A percentile compares a stretch with the other conserved stretches of the same genome.
These are phyloP conservation scores for Eleutherodactylus coqui DNA, from an alignment of 2,797 vertebrate genomes.

Conservation along the genomic window DNA sequence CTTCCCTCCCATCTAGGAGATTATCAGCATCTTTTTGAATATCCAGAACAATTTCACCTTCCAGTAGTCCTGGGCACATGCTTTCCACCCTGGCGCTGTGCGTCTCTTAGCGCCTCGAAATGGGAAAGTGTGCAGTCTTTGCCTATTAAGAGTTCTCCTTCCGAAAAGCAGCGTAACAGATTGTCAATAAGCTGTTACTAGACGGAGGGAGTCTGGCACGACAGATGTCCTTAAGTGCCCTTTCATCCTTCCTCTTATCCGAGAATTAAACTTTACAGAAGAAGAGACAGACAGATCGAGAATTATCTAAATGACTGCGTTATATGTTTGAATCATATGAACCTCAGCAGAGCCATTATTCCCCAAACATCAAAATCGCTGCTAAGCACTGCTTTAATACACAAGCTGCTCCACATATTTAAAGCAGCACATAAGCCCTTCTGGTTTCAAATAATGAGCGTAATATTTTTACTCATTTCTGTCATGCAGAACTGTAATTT, in stretches of 20 bases:
- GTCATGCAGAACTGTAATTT: conserved; percentile 18
- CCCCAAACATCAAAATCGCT: conserved; percentile 42
- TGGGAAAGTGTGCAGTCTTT: conserved; percentile 49
- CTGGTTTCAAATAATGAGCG: conserved; percentile 45
- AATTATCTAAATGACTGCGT: conserved; percentile 64
- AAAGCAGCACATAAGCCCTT: conserved; percentile 36
- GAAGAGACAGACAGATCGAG: conserved; percentile 59
- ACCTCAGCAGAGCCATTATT: conserved; percentile 53
- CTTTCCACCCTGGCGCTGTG: background rate
- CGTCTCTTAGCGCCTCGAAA: conserved; percentile 42
- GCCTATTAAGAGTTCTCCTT: conserved; percentile 66
- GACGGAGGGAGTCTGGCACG: conserved; percentile 73
- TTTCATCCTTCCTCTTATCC: conserved; percentile 56
- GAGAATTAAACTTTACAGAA: conserved; percentile 64
- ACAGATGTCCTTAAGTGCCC: conserved; percentile 74
- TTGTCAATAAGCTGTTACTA: conserved; percentile 79
- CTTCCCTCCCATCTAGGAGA: background rate
- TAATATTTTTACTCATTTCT: conserved; percentile 11
- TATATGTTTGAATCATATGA: conserved; percentile 54
- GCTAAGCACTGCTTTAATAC: conserved; percentile 54
- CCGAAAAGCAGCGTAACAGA: conserved; percentile 75
- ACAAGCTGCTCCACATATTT: conserved; percentile 55
- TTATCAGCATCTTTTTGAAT: background rate
- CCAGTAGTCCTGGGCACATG: background rate
- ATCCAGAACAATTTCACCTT: background rate